Conservation (phyloP, 2,113 vertebrate genomes). For the Argyrosomus japonicus region DNA sequence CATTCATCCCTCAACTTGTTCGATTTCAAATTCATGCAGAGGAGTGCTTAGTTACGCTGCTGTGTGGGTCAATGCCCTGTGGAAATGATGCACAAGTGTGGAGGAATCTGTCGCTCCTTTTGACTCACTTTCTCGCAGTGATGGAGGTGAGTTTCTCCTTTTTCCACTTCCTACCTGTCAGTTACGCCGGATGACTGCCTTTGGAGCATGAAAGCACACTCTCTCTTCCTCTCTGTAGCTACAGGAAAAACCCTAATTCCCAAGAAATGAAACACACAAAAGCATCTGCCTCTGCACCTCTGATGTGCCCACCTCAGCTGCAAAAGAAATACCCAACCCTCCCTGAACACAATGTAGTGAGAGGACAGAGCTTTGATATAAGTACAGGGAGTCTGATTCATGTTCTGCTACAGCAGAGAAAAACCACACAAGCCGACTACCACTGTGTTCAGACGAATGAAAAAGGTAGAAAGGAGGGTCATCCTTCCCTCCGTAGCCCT, state of each 20-base stretch:
- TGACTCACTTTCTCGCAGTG: conserved; percentile 61
- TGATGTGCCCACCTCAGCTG: conserved; percentile 59
- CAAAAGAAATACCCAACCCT: conserved; percentile 52
- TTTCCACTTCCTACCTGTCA: conserved; percentile 71
- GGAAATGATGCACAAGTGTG: conserved; percentile 66
- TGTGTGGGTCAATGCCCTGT: conserved; percentile 71
- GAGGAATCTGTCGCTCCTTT: conserved; percentile 47
- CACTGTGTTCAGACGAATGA: conserved; percentile 30
- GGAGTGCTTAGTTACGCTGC: conserved; percentile 53
- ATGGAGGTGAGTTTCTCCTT: conserved; percentile 66
- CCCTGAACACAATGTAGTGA: conserved; percentile 55
- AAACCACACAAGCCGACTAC: conserved; percentile 34
- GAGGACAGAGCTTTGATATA: conserved; percentile 64
- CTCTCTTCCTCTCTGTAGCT: conserved; percentile 39
- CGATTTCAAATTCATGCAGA: conserved; percentile 69
- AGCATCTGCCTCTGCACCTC: conserved; percentile 43
- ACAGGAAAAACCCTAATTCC: conserved; percentile 59
- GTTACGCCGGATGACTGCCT: conserved; percentile 66
- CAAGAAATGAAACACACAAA: conserved; percentile 71
- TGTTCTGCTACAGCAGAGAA: conserved; percentile 41
- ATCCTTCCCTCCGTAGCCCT: conserved; percentile 46
- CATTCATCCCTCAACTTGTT: conserved; percentile 58
- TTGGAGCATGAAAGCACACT: conserved; percentile 69
- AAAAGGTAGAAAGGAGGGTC: conserved; percentile 46
- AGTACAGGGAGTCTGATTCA: conserved; percentile 57